These are phyloP conservation scores for Rhabdomys pumilio DNA, from an alignment of 2,797 vertebrate genomes.

Conservation along the genomic window DNA sequence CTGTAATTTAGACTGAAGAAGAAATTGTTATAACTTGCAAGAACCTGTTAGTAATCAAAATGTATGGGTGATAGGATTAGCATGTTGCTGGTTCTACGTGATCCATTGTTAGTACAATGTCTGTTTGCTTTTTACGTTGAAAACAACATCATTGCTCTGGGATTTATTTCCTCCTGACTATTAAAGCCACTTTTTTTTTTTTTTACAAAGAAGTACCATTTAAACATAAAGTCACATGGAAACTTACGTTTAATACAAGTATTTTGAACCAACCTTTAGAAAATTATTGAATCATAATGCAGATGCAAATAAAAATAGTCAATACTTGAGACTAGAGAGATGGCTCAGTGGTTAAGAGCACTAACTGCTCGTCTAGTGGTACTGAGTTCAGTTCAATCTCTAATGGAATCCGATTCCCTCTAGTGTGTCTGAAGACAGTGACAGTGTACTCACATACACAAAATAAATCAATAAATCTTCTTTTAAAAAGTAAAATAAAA, in stretches of 20 bases:
- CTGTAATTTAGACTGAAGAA: background rate
- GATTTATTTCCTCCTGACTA: background rate
- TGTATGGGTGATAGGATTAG: background rate
- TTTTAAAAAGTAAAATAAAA: background rate
- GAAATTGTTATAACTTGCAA: background rate
- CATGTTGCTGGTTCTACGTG: background rate
- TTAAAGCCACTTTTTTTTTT: background rate
- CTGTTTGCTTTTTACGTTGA: slow-evolving; percentile 15
- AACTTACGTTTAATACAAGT: background rate
- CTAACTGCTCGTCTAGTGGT: background rate
- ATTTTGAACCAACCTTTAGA: background rate
- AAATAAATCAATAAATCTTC: background rate
- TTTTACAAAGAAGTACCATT: background rate
- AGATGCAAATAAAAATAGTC: background rate
- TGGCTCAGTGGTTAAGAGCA: background rate
- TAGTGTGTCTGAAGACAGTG: background rate
- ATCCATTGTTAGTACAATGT: background rate
- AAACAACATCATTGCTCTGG: slow-evolving; percentile 6
- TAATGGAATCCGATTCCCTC: background rate
- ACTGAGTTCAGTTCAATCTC: background rate
- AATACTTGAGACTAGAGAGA: background rate
- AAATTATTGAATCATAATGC: background rate
- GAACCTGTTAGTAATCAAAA: background rate
- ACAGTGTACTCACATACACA: background rate
- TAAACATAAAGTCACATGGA: background rate